Conservation (phyloP, 2,888 invertebrate species). For the Caradrina kadenii region DNA sequence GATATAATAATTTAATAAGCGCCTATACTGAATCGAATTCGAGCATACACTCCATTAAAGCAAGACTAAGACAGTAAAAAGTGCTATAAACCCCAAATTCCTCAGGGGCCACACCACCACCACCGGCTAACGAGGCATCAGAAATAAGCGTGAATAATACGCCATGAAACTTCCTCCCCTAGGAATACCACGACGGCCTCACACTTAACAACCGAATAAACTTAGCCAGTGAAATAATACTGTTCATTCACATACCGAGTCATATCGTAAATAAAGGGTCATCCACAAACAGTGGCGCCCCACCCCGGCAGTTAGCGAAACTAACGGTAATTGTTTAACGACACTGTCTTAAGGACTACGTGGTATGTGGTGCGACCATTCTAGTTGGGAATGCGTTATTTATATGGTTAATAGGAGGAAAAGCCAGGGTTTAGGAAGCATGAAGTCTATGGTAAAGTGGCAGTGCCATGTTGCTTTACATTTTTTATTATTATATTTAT, state of each 20-base stretch:
- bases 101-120: conserved; percentile 15
- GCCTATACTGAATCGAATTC: too few species aligned
- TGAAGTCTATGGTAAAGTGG: neutral
- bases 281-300: conserved; percentile 60
- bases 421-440: conserved; percentile 33
- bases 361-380: conserved; percentile 57
- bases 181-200: conserved; percentile 49
- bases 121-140: conserved; percentile 38
- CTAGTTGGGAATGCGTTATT: conserved; percentile 39
- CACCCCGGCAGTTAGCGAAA: conserved; percentile 63
- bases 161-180: conserved; percentile 48
- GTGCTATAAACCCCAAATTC: conserved; percentile 19
- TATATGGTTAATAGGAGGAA: conserved; percentile 42
- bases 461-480: neutral
- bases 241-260: conserved; percentile 64
- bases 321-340: conserved; percentile 71
- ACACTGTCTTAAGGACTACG: conserved; percentile 61
- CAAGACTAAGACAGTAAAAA: conserved; percentile 1
- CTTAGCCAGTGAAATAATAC: conserved; percentile 58
- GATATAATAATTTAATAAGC: too few species aligned
- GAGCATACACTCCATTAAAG: neutral
- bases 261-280: conserved; percentile 67
- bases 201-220: conserved; percentile 63
- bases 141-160: conserved; percentile 55
- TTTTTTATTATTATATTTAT: too few species aligned